Percentiles rank a stretch among this genome's conserved stretches.
Evolutionary conservation across 1,140 invertebrate species (phyloP).

Genomic region (Drosophila azteca): DNA sequence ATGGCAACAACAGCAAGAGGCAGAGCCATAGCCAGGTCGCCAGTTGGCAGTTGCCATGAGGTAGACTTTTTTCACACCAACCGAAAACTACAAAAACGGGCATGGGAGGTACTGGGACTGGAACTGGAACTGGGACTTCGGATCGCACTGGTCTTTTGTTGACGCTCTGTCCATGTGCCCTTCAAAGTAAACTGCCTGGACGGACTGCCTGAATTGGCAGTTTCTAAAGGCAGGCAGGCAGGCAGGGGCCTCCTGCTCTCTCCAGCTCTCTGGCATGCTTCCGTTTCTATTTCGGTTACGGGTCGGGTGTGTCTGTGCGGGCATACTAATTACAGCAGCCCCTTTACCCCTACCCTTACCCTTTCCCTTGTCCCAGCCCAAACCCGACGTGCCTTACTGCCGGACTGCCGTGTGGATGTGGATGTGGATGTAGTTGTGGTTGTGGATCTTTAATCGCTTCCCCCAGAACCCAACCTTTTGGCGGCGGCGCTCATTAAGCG

Average conservation of each 20-base stretch:
- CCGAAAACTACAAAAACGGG: slow-evolving; percentile 53
- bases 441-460: slow-evolving; percentile 69
- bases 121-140: slow-evolving; percentile 4
- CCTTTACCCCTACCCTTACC: slow-evolving; percentile 16
- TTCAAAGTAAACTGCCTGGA: slow-evolving; percentile 62
- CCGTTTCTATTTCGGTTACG: slow-evolving; percentile 14
- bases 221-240: too few species aligned
- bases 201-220: too few species aligned
- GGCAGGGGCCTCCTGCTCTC: neutral
- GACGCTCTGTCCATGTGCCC: slow-evolving; percentile 50
- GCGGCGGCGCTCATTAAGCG: slow-evolving; percentile 68
- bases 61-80: slow-evolving; percentile 74
- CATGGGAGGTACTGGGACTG: slow-evolving; percentile 5
- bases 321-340: slow-evolving; percentile 71
- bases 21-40: too few species aligned
- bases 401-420: neutral
- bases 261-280: slow-evolving; percentile 5
- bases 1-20: slow-evolving; percentile 18
- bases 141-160: slow-evolving; percentile 50
- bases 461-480: slow-evolving; percentile 40
- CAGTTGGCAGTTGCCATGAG: slow-evolving; percentile 58
- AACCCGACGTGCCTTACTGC: slow-evolving; percentile 42
- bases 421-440: slow-evolving; percentile 26
- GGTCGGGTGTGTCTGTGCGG: slow-evolving; percentile 54
- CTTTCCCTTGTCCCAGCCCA: neutral